These are phyloP conservation scores for Gallinago undulata DNA, from an alignment of 2,113 vertebrate genomes.

Conservation along the genomic window DNA sequence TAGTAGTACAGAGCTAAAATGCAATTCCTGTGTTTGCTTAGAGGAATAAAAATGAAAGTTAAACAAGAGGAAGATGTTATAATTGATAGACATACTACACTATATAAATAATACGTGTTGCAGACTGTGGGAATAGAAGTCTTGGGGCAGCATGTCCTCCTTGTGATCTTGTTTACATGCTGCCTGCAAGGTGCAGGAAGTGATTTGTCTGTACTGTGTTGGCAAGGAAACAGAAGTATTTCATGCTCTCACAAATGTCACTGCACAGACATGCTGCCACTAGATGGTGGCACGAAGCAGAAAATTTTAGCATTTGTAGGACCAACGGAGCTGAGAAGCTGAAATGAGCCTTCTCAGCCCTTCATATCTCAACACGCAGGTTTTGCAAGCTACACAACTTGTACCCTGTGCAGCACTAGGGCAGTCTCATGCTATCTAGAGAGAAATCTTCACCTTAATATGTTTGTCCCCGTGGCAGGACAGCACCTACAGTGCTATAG, in stretches of 20 bases:
- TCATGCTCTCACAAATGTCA: background rate
- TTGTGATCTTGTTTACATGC: background rate
- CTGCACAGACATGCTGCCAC: background rate
- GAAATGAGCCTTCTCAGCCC: background rate
- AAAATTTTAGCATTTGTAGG: background rate
- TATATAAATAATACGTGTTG: background rate
- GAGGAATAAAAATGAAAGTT: background rate
- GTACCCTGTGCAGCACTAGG: background rate
- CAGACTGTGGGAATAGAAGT: background rate
- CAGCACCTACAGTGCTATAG: background rate
- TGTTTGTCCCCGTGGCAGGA: background rate
- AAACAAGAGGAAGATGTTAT: background rate
- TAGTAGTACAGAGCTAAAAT: background rate
- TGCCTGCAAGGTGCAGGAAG: background rate
- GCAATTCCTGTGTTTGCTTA: background rate
- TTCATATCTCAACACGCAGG: background rate
- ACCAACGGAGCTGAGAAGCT: background rate
- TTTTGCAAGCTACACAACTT: background rate
- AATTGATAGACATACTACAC: background rate
- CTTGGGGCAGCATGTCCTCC: background rate
- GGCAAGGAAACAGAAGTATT: background rate
- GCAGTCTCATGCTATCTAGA: background rate
- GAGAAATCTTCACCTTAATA: background rate
- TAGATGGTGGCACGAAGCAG: background rate
- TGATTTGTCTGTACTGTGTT: background rate